Base-by-base conservation (phyloP, 2,888 invertebrate genomes). In the Cerceris rybyensis region DNA sequence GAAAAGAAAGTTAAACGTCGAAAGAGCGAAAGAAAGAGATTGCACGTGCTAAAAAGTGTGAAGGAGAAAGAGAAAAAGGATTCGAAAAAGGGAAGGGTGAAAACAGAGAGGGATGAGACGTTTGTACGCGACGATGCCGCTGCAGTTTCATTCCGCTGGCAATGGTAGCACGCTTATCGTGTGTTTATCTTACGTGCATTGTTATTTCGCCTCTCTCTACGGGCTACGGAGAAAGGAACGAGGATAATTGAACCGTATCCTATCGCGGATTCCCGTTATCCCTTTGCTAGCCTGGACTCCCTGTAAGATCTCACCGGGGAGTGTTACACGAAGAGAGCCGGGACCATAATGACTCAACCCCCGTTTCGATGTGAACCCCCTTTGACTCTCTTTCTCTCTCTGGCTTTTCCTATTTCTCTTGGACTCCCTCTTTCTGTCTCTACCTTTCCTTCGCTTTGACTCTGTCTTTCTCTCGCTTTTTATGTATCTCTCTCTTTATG, bases 141-240 rank as follows among this genome's bases (percentile, higher is more conserved):
- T 58, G 80, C 82, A 86, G 85, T 89, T 89, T 89, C 89, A 88
- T 89, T 87, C 85, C 86, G 85, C 84, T 82, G 80, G 78, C 73
- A 81, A 82, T 83, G 82, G 79, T 73, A 83, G 28, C 66, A 78
- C 86, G 83, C 88, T 89, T 88, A 88, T 88, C 89, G 86, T 80
- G 82, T 88, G 88, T 90, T 90, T 90, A 90, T 90, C 89, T 89
- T 87, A 86, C 86, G 85, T 70, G 86, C 89, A 88, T 89, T 90
- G 89, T 89, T 89, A 87, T 89, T 90, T 89, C 85, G 80, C 84
- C 74, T 73, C 73, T 68, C 50, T 54, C 50, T n/a, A 39, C 54
- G 52, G 57, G 58, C 68, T 52, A 61, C 68, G 74, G 77, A 83
- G 84, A 85, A 86, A 86, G 85, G 84, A 82, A 85, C 83, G 81